Evolutionary conservation across 2,888 invertebrate species (phyloP), one percentile per base, ranked within the genome.

Genomic region (Drosophila trichaetosa): DNA sequence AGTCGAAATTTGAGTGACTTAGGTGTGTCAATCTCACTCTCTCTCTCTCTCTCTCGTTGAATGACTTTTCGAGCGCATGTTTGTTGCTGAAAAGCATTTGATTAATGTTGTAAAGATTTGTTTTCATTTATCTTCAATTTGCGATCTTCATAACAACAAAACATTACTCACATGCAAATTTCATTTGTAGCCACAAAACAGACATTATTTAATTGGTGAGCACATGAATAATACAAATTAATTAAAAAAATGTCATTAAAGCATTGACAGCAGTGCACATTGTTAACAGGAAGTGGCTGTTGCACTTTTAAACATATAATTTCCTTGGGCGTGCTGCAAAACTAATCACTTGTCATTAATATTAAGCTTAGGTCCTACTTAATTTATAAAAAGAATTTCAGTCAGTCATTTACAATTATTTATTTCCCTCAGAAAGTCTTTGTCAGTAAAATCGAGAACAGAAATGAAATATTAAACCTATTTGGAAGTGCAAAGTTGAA

Each of bases 41-140:
- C 27, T 24, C 24, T 24, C 62, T 40, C 40, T 2, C 27, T 29
- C 34, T 38, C 8, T 29, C 86, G 88, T 83, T 83, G 86, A 87
- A 84, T 85, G 87, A 82, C 82, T 62, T 73, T 87, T 87, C 18
- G 80, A 89, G 80, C 60, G 74, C 67, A 69, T 60, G 61, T 73
- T 61, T 49, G 57, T 58, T 69, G 76, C 27, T 80, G 80, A 62
- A 72, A 75, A 79, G 70, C 64, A 62, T 69, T 76, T 89, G 86
- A 88, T 90, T 85, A 81, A 87, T 87, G 86, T 75, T 81, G 88
- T 76, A 78, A 85, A 83, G 62, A 76, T 79, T 83, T 77, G 67
- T 73, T 68, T 75, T 71, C 68, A 88, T 87, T 82, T 83, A 90
- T 87, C 90, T 83, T 61, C 40, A 27, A 57, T 18, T 63, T 56